Conservation (phyloP, 2,888 invertebrate species). For the Xestia rhomboidea region DNA sequence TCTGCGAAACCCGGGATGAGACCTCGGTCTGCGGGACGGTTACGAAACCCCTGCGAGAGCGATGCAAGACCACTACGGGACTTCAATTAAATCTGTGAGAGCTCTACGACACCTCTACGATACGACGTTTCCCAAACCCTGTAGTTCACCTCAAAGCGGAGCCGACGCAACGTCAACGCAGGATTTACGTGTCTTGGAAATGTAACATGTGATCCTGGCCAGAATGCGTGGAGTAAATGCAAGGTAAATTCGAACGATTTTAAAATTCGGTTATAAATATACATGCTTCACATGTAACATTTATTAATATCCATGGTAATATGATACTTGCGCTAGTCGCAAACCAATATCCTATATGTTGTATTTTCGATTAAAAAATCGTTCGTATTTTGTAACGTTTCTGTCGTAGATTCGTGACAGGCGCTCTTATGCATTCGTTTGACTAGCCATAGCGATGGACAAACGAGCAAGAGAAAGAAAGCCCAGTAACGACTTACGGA, state of each 20-base stretch:
- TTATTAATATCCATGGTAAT: not conserved
- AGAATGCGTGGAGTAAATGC: not conserved
- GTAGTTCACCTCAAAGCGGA: not conserved
- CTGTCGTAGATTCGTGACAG: not conserved
- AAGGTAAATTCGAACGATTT: not conserved
- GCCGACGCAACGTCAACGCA: not conserved
- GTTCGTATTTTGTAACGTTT: not conserved
- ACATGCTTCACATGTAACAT: not conserved
- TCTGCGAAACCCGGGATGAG: not conserved
- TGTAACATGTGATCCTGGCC: not conserved
- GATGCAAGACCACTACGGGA: not conserved
- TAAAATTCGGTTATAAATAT: not conserved
- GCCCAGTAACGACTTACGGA: not conserved
- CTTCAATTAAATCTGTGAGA: not conserved
- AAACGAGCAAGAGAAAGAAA: not conserved
- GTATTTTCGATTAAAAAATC: not conserved
- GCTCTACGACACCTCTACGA: not conserved
- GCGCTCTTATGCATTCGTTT: not conserved
- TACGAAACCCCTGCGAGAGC: not conserved
- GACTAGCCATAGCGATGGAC: not conserved
- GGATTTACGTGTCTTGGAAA: conserved; percentile 2
- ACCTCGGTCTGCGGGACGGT: not conserved
- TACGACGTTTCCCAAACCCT: not conserved
- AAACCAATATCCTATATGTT: not conserved
- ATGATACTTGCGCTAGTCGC: not conserved